phyloP scores from a whole-genome alignment of 2,113 vertebrate species.

The Spheniscus mendiculus region DNA sequence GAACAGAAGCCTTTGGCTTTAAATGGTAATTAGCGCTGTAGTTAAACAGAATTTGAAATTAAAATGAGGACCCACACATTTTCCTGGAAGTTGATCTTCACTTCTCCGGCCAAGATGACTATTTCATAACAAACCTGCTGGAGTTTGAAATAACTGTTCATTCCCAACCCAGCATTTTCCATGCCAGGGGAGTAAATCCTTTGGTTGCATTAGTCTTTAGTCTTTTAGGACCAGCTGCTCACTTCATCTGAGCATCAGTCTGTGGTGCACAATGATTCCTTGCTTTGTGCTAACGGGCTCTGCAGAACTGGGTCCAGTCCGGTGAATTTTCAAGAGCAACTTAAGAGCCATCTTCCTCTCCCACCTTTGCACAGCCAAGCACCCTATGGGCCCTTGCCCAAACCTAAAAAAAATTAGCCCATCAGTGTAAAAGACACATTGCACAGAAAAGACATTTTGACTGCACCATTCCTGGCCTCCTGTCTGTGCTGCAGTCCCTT shows the following conservation, averaged over 20 bases:
- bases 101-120: neutral
- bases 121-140: neutral
- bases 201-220: rapidly evolving
- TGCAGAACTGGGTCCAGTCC: neutral
- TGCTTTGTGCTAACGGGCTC: neutral
- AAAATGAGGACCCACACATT: neutral
- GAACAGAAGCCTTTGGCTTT: conserved; percentile 35
- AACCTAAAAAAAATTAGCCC: neutral
- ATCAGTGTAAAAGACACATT: neutral
- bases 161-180: neutral
- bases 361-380: neutral
- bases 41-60: conserved; percentile 12
- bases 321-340: neutral
- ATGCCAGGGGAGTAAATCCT: neutral
- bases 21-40: neutral
- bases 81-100: neutral
- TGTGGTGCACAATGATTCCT: neutral
- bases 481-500: neutral
- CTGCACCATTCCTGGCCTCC: neutral
- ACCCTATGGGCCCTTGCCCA: too few species aligned
- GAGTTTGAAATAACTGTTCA: neutral
- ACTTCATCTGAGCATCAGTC: neutral
- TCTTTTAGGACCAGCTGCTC: neutral
- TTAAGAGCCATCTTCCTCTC: neutral
- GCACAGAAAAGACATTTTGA: neutral